Conservation (phyloP, 2,888 invertebrate species). For the Eulithis testata region DNA sequence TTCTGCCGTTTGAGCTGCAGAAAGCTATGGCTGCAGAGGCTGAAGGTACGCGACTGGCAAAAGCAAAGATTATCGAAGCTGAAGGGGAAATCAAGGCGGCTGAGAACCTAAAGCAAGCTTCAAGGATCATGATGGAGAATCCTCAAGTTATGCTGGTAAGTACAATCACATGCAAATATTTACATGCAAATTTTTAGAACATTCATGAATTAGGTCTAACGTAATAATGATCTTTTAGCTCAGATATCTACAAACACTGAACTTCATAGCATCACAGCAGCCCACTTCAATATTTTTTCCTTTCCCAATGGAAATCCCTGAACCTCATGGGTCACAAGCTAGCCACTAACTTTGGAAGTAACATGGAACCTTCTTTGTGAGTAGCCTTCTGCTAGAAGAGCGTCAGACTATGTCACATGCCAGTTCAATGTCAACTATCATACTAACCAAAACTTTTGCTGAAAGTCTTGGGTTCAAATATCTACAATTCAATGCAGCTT, state of each 20-base stretch:
- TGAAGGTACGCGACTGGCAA: slow-evolving; percentile 63
- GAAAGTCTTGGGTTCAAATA: neutral
- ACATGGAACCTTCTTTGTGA: neutral
- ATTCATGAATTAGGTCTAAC: neutral
- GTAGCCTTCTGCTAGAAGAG: slow-evolving; percentile 1
- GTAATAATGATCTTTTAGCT: slow-evolving; percentile 52
- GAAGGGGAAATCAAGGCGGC: slow-evolving; percentile 68
- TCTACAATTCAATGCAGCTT: slow-evolving; percentile 5
- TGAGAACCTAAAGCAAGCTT: slow-evolving; percentile 59
- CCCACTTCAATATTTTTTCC: slow-evolving; percentile 61
- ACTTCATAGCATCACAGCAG: slow-evolving; percentile 56
- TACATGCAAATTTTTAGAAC: slow-evolving; percentile 25
- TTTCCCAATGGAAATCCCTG: slow-evolving; percentile 58
- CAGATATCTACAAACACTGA: slow-evolving; percentile 65
- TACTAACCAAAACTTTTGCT: too few species aligned
- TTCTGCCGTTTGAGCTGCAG: slow-evolving; percentile 62
- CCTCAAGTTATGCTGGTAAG: slow-evolving; percentile 64
- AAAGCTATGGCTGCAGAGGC: slow-evolving; percentile 70
- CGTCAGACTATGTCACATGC: neutral
- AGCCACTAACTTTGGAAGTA: neutral
- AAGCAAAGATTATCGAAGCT: slow-evolving; percentile 67
- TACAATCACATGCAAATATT: slow-evolving; percentile 46
- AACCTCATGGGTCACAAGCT: slow-evolving; percentile 26
- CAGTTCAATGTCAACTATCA: too few species aligned
- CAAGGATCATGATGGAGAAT: slow-evolving; percentile 56